These are phyloP conservation scores for Silurus aristotelis DNA, from an alignment of 2,797 vertebrate species.

Conservation along the genomic window DNA sequence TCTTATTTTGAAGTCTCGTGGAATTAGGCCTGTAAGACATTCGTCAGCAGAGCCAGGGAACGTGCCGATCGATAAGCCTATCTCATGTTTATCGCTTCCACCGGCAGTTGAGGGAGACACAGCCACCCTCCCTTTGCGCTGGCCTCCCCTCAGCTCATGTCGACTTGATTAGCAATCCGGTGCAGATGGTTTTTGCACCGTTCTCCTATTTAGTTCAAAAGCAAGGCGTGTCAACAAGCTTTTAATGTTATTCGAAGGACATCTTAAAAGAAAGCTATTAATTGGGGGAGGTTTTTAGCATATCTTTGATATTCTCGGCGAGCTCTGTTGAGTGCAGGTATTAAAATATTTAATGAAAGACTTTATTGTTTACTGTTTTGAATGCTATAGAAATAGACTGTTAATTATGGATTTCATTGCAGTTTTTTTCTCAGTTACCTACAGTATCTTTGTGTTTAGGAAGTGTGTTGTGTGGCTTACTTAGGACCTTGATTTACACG, in stretches of 20 bases:
- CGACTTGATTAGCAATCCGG: conserved; percentile 48
- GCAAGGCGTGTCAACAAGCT: background rate
- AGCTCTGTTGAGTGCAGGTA: background rate
- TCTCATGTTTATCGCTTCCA: conserved; percentile 67
- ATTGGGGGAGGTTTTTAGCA: conserved; percentile 18
- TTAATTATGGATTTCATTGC: background rate
- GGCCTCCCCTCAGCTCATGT: conserved; percentile 35
- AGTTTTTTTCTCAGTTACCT: background rate
- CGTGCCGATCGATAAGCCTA: conserved; percentile 68
- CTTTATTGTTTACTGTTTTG: background rate
- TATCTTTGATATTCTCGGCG: background rate
- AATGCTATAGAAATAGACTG: background rate
- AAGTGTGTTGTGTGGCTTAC: conserved; percentile 48
- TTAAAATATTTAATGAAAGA: background rate
- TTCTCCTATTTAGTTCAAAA: conserved; percentile 26
- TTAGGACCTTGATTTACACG: conserved; percentile 69
- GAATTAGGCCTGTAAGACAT: conserved; percentile 78
- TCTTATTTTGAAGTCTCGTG: conserved; percentile 75
- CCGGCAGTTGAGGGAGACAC: conserved; percentile 53
- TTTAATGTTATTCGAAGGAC: conserved; percentile 33
- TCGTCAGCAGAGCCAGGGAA: conserved; percentile 72
- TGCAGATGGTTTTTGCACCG: conserved; percentile 28
- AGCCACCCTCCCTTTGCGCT: conserved; percentile 32
- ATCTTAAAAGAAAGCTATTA: conserved; percentile 18
- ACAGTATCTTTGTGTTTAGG: conserved; percentile 51